Evolutionary conservation across 2,888 invertebrate genomes (phyloP).

Genomic region (Ceriagrion tenellum): DNA sequence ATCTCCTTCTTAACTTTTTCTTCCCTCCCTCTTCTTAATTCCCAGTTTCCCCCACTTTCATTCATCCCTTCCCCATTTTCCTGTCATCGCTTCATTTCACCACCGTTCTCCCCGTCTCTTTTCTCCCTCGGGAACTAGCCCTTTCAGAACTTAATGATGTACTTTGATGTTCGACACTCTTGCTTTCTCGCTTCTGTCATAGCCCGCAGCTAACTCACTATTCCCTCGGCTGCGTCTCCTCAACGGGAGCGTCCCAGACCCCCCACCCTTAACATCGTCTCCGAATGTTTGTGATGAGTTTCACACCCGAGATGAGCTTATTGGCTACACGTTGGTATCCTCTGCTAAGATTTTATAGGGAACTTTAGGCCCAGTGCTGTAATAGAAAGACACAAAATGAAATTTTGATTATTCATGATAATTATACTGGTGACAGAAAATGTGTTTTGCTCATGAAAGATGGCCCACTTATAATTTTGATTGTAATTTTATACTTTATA

Average conservation of each 20-base stretch:
- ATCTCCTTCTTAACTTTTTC: not conserved
- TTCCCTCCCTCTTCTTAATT: not conserved
- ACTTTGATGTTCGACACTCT: constrained; percentile 57
- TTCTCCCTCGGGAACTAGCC: constrained; percentile 25
- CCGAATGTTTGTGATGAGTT: not conserved
- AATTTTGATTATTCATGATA: too few species aligned
- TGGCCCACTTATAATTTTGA: too few species aligned
- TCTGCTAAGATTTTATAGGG: not conserved
- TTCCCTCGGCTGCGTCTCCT: not conserved
- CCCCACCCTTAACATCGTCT: not conserved
- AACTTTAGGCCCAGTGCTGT: too few species aligned
- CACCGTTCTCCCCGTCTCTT: not conserved
- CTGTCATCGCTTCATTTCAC: not conserved
- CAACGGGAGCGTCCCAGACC: not conserved
- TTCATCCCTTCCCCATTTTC: not conserved
- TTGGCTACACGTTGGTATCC: not conserved
- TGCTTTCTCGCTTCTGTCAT: constrained; percentile 31
- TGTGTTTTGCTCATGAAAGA: too few species aligned
- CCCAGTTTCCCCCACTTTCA: not conserved
- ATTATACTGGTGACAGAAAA: too few species aligned
- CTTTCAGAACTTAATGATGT: constrained; percentile 46
- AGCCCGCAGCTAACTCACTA: not conserved
- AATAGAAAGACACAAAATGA: too few species aligned
- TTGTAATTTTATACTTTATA: too few species aligned
- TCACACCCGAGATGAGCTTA: not conserved